Percentiles rank a stretch among this genome's conserved stretches.
Evolutionary conservation across 2,888 invertebrate genomes (phyloP).

Genomic region (Pandemis corylana): DNA sequence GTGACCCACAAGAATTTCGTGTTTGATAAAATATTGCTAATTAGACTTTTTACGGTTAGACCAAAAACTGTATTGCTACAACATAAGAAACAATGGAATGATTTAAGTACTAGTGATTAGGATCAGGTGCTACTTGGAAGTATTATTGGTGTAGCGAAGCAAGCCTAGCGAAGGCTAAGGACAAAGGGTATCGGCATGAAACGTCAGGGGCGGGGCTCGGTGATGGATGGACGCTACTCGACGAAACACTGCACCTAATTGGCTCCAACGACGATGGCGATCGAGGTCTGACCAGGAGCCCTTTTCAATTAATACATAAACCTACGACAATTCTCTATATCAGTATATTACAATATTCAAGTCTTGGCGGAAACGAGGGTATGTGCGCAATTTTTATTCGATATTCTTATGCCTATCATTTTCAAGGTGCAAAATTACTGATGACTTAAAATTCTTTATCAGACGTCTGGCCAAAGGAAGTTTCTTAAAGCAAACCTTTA

Average conservation of each 20-base stretch:
- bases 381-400: too few relatives aligned
- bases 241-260: slow-evolving; percentile 38
- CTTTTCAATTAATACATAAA: not conserved
- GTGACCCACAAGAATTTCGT: slow-evolving; percentile 66
- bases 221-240: slow-evolving; percentile 38
- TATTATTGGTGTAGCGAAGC: not conserved
- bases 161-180: slow-evolving; percentile 27
- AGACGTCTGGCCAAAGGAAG: not conserved
- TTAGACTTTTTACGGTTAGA: slow-evolving; percentile 62
- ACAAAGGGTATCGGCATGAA: slow-evolving; percentile 40
- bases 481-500: not conserved
- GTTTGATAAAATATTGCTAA: slow-evolving; percentile 72
- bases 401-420: too few relatives aligned
- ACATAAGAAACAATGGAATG: slow-evolving; percentile 43
- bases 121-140: slow-evolving; percentile 20
- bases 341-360: not conserved
- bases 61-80: slow-evolving; percentile 47
- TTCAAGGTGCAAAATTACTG: too few relatives aligned
- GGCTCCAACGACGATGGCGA: slow-evolving; percentile 27
- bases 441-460: too few relatives aligned
- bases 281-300: slow-evolving; percentile 17
- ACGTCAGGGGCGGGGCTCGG: slow-evolving; percentile 39
- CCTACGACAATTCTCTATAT: not conserved
- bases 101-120: slow-evolving; percentile 36
- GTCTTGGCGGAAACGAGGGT: too few relatives aligned